Percentiles rank a stretch among this genome's conserved stretches.
Conservation (phyloP, 2,888 invertebrate genomes). For the Globia sparganii region DNA sequence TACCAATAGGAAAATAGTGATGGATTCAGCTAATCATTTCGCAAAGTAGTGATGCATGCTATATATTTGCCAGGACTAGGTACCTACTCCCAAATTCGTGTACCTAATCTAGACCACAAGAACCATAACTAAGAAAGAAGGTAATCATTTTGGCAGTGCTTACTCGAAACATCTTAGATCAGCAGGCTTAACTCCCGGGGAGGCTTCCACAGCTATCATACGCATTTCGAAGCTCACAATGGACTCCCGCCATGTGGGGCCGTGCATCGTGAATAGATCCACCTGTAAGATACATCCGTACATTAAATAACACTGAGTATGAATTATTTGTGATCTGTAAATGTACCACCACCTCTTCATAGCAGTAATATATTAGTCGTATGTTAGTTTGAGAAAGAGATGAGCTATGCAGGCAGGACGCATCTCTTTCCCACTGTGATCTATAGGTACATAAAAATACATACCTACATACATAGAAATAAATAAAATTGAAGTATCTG, state of each 20-base stretch:
- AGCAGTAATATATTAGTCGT: not conserved
- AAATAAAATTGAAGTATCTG: too few relatives aligned
- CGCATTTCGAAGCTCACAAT: constrained; percentile 94
- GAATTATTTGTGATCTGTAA: not conserved
- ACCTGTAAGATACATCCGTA: constrained; percentile 73
- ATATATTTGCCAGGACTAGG: not conserved
- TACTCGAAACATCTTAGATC: constrained; percentile 91
- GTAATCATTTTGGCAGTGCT: constrained; percentile 65
- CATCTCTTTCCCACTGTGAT: not conserved
- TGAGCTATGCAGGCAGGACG: not conserved
- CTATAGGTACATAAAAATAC: too few relatives aligned
- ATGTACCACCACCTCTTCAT: not conserved
- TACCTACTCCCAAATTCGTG: not conserved
- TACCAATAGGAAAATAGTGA: too few relatives aligned
- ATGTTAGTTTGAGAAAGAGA: not conserved
- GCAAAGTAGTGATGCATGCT: not conserved
- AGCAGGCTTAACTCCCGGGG: constrained; percentile 89
- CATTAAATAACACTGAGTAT: not conserved
- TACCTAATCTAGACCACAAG: not conserved
- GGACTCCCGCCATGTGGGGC: constrained; percentile 93
- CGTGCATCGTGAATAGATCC: constrained; percentile 97
- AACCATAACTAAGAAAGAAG: too few relatives aligned
- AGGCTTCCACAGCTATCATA: constrained; percentile 92
- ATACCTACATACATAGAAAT: too few relatives aligned
- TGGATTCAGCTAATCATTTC: not conserved